Conservation (phyloP, 2,113 vertebrate species). For the Scalopus aquaticus region DNA sequence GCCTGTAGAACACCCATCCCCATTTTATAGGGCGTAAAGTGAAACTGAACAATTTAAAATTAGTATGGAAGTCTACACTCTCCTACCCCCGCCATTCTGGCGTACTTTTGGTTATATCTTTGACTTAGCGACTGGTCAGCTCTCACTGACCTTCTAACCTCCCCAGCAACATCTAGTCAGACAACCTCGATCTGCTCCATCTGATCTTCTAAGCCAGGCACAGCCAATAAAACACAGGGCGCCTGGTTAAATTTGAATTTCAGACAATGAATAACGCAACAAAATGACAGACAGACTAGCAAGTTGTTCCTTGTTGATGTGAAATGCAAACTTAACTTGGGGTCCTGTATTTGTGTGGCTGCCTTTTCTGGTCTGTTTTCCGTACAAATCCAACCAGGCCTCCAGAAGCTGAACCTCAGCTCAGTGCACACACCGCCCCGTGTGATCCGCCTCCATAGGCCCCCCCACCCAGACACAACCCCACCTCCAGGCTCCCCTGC, state of each 20-base stretch:
- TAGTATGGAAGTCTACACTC: not conserved
- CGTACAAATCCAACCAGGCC: not conserved
- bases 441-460: too few species aligned
- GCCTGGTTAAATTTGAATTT: not conserved
- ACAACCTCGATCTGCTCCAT: not conserved
- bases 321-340: not conserved
- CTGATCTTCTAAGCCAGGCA: not conserved
- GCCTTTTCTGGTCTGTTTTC: not conserved
- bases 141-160: not conserved
- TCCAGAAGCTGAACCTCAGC: not conserved
- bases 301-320: not conserved
- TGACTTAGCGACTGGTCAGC: not conserved
- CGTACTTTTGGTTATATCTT: not conserved
- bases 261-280: not conserved
- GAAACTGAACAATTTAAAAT: not conserved
- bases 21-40: too few species aligned
- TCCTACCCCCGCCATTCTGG: not conserved
- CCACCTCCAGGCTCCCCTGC: not conserved
- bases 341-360: not conserved
- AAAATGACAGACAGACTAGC: not conserved
- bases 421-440: not conserved
- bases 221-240: not conserved
- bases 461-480: not conserved
- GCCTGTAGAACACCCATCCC: accelerated
- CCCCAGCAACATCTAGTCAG: not conserved